Evolutionary conservation across 2,113 vertebrate species (phyloP).

Genomic region (Coryphaenoides rupestris): DNA sequence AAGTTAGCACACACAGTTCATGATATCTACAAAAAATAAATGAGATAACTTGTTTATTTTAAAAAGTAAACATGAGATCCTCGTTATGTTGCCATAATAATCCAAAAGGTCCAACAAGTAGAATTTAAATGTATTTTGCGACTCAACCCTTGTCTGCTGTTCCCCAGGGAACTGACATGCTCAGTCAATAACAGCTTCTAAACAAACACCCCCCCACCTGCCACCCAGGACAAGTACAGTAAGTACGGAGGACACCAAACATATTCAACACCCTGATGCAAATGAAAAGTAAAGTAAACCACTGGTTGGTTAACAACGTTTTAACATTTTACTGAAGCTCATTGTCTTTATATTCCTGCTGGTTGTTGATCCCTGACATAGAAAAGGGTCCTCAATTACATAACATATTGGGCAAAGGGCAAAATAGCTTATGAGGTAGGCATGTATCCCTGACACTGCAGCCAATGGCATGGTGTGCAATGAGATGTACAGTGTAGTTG

Average conservation of each 20-base stretch:
- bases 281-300: neutral
- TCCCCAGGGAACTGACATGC: conserved; percentile 4
- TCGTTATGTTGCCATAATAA: neutral
- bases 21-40: neutral
- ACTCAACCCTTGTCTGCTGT: too few species aligned
- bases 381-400: too few species aligned
- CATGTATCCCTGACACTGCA: too few species aligned
- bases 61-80: neutral
- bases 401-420: too few species aligned
- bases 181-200: conserved; percentile 2
- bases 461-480: too few species aligned
- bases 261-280: neutral
- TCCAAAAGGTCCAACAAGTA: too few species aligned
- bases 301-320: neutral
- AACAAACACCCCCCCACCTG: neutral
- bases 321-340: neutral
- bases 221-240: neutral
- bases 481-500: too few species aligned
- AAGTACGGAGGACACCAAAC: neutral
- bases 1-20: too few species aligned
- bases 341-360: neutral
- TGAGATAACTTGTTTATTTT: neutral
- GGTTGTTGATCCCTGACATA: neutral
- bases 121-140: too few species aligned
- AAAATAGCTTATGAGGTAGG: too few species aligned